Base-by-base conservation (phyloP, 1,140 invertebrate genomes). In the Geopemphigus sp. region DNA sequence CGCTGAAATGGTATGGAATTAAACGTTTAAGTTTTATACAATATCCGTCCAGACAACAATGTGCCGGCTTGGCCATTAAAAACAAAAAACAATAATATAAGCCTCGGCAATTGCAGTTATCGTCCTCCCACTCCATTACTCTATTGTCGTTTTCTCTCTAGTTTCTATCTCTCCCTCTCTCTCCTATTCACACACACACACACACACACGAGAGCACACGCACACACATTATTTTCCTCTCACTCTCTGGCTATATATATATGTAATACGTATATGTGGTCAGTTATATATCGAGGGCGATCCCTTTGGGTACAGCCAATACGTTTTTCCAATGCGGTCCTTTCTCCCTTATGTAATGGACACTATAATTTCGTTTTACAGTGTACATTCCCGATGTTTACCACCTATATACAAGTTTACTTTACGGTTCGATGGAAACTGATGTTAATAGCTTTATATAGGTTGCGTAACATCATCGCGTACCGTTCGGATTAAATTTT, bases 281-380 rank as follows among this genome's bases (percentile, higher is more conserved):
- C 26, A 14, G 24, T 26, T 26, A 61, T 61, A 61, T 61, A 61
- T 24, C 59, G 15, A 26, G 26, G 63, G 32, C 32, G 19, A 64
- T 68, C 50, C 68, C 17, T 53, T 72, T 29, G 68, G 68, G 17
- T 72, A 72, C 50, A 5, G 1, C 47, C 68, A 29, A 72, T 72
- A 53, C 47, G 47, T 72, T 72, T 72, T 72, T 54, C 68, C 47
- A 29, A 72, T 54, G 26, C 17, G n/a, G 64, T 68, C 64, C n/a
- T 47, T 47, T 24, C 17, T 47, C 39, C 64, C 64, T 50, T n/a
- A 22, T 68, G 64, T 47, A 72, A 72, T 53, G 47, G 68, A 54
- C 47, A 72, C 68, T 72, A 53, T 54, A 54, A 54, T 72, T 54
- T 72, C 29, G 68, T 72, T 72, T 54, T 54, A 68, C 45, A 68